Conservation (phyloP, 2,797 vertebrate genomes). For the Prionace glauca region DNA sequence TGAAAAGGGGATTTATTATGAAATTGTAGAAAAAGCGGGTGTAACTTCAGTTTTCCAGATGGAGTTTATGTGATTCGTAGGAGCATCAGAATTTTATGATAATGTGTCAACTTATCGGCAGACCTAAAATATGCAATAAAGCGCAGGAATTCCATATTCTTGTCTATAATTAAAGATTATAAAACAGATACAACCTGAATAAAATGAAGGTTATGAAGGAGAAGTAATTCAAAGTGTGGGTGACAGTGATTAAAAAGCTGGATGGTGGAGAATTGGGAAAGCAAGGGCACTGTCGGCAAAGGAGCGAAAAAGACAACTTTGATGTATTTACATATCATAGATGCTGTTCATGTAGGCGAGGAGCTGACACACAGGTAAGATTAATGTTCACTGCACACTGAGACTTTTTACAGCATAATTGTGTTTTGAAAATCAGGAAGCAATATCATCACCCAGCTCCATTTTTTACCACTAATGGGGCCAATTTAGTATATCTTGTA, state of each 20-base stretch:
- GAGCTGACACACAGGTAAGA: neutral
- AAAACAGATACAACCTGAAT: conserved; percentile 26
- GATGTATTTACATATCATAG: conserved; percentile 34
- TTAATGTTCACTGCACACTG: conserved; percentile 5
- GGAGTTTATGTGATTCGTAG: neutral
- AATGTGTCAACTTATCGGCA: neutral
- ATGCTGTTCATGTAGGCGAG: neutral
- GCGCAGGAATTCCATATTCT: conserved; percentile 21
- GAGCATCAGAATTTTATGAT: neutral
- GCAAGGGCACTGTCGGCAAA: conserved; percentile 27
- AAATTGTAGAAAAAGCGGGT: conserved; percentile 7
- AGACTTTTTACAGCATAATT: neutral
- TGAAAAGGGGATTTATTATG: neutral
- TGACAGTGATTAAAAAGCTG: conserved; percentile 33
- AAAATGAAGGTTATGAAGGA: conserved; percentile 30
- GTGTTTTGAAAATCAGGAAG: neutral
- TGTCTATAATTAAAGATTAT: conserved; percentile 37
- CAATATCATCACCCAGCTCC: neutral
- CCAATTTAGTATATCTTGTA: neutral
- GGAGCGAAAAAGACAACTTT: conserved; percentile 13
- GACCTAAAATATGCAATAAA: conserved; percentile 22
- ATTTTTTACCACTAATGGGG: neutral
- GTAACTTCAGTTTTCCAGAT: neutral
- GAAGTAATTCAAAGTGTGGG: neutral
- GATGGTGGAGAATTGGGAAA: neutral